phyloP scores from a whole-genome alignment of 1,140 invertebrate genomes.

The Hylaeus anthracinus region DNA sequence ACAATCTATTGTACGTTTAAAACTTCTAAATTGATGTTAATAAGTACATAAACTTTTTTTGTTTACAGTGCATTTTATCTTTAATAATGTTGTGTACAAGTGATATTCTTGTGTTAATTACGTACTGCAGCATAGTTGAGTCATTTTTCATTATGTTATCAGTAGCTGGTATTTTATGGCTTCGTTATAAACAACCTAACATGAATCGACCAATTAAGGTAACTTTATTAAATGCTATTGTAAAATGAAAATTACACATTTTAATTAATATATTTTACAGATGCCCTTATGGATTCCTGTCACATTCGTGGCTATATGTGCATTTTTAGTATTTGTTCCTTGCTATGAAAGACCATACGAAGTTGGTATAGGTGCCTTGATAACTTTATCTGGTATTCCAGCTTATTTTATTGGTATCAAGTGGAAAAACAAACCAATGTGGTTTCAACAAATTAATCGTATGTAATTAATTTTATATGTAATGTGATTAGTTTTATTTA shows the following conservation, averaged over 20 bases:
- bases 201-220: slow-evolving; percentile 86
- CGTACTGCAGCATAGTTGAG: slow-evolving; percentile 96
- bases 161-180: slow-evolving; percentile 92
- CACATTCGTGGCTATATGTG: slow-evolving; percentile 91
- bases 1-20: background rate
- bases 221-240: background rate
- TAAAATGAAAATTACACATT: slow-evolving; percentile 19
- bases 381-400: slow-evolving; percentile 94
- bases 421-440: slow-evolving; percentile 90
- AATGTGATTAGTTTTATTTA: background rate
- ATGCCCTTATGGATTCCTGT: slow-evolving; percentile 89
- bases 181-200: slow-evolving; percentile 89
- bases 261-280: slow-evolving; percentile 70
- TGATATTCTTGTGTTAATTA: slow-evolving; percentile 95
- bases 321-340: slow-evolving; percentile 91
- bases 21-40: background rate
- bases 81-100: slow-evolving; percentile 90
- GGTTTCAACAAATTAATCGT: slow-evolving; percentile 64
- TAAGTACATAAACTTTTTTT: background rate
- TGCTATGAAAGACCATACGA: slow-evolving; percentile 89
- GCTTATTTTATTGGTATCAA: slow-evolving; percentile 94
- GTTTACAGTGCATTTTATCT: slow-evolving; percentile 89
- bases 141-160: slow-evolving; percentile 95
- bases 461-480: slow-evolving; percentile 20
- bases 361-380: slow-evolving; percentile 90